These are phyloP conservation scores for Nematopogon swammerdamellus DNA, from an alignment of 2,888 invertebrate species.

Conservation along the genomic window DNA sequence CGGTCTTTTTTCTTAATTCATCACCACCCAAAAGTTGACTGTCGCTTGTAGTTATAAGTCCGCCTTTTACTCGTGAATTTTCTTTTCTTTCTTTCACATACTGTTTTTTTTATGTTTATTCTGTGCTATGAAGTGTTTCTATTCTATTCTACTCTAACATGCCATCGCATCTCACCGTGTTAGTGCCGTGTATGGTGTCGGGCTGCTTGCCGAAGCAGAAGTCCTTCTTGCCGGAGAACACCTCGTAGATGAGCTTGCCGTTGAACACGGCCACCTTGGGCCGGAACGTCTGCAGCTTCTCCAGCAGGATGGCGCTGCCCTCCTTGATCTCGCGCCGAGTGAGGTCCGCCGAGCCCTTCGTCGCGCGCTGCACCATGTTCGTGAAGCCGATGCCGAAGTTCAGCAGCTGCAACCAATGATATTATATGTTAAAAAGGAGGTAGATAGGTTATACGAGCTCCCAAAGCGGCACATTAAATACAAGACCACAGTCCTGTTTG, in stretches of 20 bases:
- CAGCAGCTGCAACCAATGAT: conserved; percentile 57
- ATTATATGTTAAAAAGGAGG: too few relatives aligned
- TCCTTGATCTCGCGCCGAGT: conserved; percentile 92
- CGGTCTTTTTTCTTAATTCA: too few relatives aligned
- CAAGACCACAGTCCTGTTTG: too few relatives aligned
- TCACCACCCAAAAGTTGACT: too few relatives aligned
- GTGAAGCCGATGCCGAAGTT: conserved; percentile 97
- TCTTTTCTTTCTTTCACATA: too few relatives aligned
- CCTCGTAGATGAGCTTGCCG: conserved; percentile 98
- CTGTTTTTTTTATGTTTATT: too few relatives aligned
- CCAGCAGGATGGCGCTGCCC: conserved; percentile 82
- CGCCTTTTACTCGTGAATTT: too few relatives aligned
- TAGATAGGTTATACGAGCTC: too few relatives aligned
- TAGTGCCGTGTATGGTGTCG: conserved; percentile 88
- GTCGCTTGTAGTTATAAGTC: too few relatives aligned
- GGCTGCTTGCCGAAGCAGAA: conserved; percentile 96
- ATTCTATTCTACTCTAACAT: too few relatives aligned
- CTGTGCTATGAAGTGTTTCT: too few relatives aligned
- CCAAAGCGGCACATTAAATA: too few relatives aligned
- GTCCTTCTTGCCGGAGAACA: conserved; percentile 96
- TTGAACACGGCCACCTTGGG: conserved; percentile 98
- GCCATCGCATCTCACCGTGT: conserved; percentile 67
- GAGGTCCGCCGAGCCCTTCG: conserved; percentile 94
- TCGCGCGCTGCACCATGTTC: conserved; percentile 94
- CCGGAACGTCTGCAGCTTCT: conserved; percentile 87